Evolutionary conservation across 2,797 vertebrate genomes (phyloP).

Genomic region (Pampus argenteus): DNA sequence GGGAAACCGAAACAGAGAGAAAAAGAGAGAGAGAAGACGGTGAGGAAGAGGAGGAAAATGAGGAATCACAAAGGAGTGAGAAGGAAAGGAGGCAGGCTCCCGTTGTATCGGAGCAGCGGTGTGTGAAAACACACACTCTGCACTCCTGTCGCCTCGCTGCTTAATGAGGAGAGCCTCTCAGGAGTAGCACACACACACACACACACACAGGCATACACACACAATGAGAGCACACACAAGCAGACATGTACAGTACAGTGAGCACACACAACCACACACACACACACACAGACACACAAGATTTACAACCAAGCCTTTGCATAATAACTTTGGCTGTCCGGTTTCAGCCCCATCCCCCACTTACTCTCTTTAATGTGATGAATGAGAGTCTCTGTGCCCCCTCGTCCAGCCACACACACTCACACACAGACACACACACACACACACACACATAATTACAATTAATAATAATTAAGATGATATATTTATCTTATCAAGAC

Average conservation of each 20-base stretch:
- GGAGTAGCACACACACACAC: conserved; percentile 57
- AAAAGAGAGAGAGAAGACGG: conserved; percentile 1
- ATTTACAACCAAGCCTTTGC: conserved; percentile 81
- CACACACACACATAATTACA: conserved; percentile 26
- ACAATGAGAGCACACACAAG: conserved; percentile 30
- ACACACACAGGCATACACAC: conserved; percentile 32
- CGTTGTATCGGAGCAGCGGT: conserved; percentile 74
- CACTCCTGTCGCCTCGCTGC: conserved; percentile 80
- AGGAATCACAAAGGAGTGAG: conserved; percentile 41
- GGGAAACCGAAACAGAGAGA: background rate
- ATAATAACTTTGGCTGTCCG: conserved; percentile 83
- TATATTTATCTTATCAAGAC: conserved; percentile 26
- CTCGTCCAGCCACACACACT: conserved; percentile 59
- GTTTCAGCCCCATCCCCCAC: conserved; percentile 69
- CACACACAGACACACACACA: conserved; percentile 26
- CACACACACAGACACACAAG: conserved; percentile 39
- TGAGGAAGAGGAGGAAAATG: conserved; percentile 14
- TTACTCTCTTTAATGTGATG: conserved; percentile 74
- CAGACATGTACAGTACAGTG: conserved; percentile 42
- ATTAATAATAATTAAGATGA: conserved; percentile 6
- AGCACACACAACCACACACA: too few relatives aligned
- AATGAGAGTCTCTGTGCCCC: conserved; percentile 76
- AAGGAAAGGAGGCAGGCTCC: conserved; percentile 42
- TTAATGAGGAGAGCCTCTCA: conserved; percentile 83
- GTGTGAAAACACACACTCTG: conserved; percentile 83